Base-by-base conservation (phyloP, 2,113 vertebrate species). In the Kryptolebias marmoratus region DNA sequence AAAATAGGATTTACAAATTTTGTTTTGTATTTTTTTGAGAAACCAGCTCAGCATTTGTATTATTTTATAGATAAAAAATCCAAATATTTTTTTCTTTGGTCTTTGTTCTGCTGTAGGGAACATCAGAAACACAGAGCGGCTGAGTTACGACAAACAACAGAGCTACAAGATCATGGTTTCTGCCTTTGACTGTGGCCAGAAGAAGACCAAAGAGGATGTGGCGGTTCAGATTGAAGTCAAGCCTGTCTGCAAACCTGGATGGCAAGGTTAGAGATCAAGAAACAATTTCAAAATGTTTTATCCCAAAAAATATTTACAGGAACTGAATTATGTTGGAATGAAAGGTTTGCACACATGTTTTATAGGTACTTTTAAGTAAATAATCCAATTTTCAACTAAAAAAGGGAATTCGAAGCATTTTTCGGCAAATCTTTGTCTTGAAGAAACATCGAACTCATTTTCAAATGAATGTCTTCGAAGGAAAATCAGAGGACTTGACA, bases 241-340 rank as follows among this genome's bases (percentile, higher is more conserved):
- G 87, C 98, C 98, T 1, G 94, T 97, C 62, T 99, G 98, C 93
- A 98, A 98, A 79, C 97, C 97, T n/a, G 97, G 97, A 66, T 98
- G 97, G 97, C 96, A 98, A 96, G 97, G 97, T 99, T 85, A 86
- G 93, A n/a, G n/a, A 76, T 56, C 64, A 55, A 76, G 30, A 6
- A 27, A 47, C 18, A 39, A 39, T 14, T 31, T 22, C 30, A 50
- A 0, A 31, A 45, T 54, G 4, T 18, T 15, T 65, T 71, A 27
- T 36, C 18, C 42, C 39, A 11, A 22, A 56, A 2, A 56, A 2
- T 55, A 52, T 14, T 49, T 2, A 42, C 32, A 69, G 27, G 55
- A 28, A 57, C 50, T 1, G n/a, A n/a, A 52, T 64, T 22, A 8
- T 62, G 13, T 56, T 42, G 14, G 9, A 59, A 42, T 54, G 53